These are phyloP conservation scores for Chironomus tentans DNA, from an alignment of 2,888 invertebrate genomes.

Conservation along the genomic window DNA sequence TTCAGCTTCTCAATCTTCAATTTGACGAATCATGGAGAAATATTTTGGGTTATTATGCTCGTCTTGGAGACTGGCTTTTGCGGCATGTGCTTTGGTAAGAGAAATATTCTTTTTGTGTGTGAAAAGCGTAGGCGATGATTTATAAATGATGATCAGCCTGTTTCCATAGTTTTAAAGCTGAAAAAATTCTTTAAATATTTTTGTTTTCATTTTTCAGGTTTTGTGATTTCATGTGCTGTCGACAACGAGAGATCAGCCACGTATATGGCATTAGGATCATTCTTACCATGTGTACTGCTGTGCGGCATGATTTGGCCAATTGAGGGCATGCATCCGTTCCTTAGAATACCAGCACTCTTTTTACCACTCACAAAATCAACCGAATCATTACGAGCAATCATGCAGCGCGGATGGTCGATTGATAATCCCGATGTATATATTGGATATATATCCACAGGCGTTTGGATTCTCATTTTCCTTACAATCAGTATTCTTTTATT, in stretches of 20 bases:
- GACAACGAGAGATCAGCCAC: conserved; percentile 79
- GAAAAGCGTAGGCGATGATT: no score
- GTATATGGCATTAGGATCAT: conserved; percentile 75
- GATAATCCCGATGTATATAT: conserved; percentile 61
- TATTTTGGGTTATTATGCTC: conserved; percentile 63
- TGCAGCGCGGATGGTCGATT: conserved; percentile 76
- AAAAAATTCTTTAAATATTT: neutral
- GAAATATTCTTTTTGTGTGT: no score
- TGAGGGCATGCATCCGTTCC: conserved; percentile 75
- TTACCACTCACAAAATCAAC: conserved; percentile 83
- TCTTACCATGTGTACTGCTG: conserved; percentile 74
- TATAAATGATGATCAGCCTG: no score
- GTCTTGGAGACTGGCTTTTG: conserved; percentile 77
- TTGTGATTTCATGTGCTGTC: conserved; percentile 69
- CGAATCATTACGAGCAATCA: conserved; percentile 74
- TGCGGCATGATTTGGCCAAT: conserved; percentile 93
- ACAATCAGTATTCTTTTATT: conserved; percentile 63
- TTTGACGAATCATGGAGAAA: conserved; percentile 65
- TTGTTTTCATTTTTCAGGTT: conserved; percentile 47
- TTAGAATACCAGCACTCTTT: conserved; percentile 62
- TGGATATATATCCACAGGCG: conserved; percentile 67
- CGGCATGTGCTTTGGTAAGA: conserved; percentile 87
- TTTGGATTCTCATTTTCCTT: conserved; percentile 72
- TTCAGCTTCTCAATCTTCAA: conserved; percentile 70
- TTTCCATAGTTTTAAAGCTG: neutral